Evolutionary conservation across 2,113 vertebrate genomes (phyloP).

Genomic region (Ptilonorhynchus violaceus): DNA sequence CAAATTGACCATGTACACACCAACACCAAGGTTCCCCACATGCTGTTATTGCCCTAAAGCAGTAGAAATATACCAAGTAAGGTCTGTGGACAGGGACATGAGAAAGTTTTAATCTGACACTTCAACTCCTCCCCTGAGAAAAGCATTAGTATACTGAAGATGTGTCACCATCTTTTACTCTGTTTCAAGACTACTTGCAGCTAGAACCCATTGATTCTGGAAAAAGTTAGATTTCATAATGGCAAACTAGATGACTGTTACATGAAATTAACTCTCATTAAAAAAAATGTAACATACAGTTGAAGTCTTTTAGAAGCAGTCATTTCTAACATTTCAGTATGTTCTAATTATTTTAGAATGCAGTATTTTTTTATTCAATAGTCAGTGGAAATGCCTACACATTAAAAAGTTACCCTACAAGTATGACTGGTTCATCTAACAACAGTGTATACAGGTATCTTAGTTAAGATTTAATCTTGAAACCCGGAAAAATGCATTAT

Average conservation of each 20-base stretch:
- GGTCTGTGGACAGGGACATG: not conserved
- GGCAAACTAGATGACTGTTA: not conserved
- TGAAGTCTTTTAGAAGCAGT: not conserved
- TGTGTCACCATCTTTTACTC: not conserved
- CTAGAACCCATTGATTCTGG: not conserved
- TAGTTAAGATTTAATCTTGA: not conserved
- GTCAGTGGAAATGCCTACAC: not conserved
- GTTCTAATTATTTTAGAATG: not conserved
- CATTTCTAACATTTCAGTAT: fast-evolving
- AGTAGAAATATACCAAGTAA: not conserved
- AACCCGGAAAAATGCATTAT: not conserved
- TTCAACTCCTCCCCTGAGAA: not conserved
- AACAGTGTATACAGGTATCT: not conserved
- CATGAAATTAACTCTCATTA: not conserved
- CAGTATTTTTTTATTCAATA: not conserved
- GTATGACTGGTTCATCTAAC: not conserved
- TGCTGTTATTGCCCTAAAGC: not conserved
- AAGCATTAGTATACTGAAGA: not conserved
- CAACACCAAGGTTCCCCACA: not conserved
- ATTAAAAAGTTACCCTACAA: not conserved
- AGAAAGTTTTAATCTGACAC: not conserved
- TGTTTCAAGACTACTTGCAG: not conserved
- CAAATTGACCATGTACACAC: not conserved
- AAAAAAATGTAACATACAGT: not conserved
- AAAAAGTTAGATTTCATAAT: not conserved